phyloP scores from a whole-genome alignment of 2,797 vertebrate species.

The Adrianichthys oophorus region DNA sequence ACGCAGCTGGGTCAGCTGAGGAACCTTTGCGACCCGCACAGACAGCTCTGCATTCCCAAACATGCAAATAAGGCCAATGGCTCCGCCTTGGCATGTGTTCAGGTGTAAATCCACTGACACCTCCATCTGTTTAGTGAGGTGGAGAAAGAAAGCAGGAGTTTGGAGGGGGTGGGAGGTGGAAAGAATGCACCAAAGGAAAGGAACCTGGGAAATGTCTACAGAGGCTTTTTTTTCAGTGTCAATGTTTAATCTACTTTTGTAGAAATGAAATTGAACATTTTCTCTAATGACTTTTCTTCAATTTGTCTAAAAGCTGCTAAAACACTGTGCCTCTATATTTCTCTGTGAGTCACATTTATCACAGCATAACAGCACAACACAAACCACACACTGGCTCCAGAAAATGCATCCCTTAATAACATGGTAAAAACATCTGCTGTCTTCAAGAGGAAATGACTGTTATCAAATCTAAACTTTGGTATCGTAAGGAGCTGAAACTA shows the following conservation, averaged over 20 bases:
- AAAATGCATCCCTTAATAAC: too few relatives aligned
- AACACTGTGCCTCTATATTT: too few relatives aligned
- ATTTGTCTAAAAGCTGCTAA: conserved; percentile 21
- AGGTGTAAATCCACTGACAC: conserved; percentile 63
- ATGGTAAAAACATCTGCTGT: too few relatives aligned
- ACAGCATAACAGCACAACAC: not conserved
- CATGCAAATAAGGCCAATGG: conserved; percentile 61
- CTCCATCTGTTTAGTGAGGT: conserved; percentile 67
- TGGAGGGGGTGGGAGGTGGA: conserved; percentile 7
- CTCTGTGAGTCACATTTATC: conserved; percentile 29
- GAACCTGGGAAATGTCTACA: conserved; percentile 6
- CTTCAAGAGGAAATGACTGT: too few relatives aligned
- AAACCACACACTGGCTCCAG: not conserved
- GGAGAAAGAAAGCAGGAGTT: conserved; percentile 1
- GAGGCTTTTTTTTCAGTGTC: not conserved
- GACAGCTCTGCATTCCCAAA: conserved; percentile 50
- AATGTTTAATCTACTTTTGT: not conserved
- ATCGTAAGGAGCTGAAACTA: too few relatives aligned
- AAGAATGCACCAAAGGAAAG: not conserved
- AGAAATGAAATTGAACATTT: conserved; percentile 12
- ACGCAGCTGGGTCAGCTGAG: conserved; percentile 47
- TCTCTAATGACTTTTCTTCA: conserved; percentile 18
- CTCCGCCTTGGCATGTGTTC: conserved; percentile 48
- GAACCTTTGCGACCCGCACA: conserved; percentile 52
- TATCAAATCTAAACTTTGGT: too few relatives aligned